Base-by-base conservation (phyloP, 2,797 vertebrate species). In the Brachymystax lenok region DNA sequence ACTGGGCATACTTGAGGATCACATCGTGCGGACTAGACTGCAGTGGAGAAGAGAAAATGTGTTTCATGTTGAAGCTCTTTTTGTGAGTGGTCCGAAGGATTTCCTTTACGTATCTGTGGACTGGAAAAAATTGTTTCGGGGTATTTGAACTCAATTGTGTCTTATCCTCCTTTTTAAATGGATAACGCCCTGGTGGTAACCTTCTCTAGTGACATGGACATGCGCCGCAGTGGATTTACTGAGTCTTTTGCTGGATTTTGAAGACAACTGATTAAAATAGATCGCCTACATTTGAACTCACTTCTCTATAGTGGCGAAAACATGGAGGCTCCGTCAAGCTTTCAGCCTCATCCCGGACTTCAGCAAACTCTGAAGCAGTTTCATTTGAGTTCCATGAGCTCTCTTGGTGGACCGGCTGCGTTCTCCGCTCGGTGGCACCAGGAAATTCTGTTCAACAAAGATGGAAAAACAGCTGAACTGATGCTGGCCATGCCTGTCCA, bases 321-420 rank as follows among this genome's bases (percentile, higher is more conserved):
- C 91, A 97, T 97, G 96, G 96, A 96, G 93, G 93, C 92, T 79
- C 84, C 92, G 78, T 85, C 91, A 8, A 95, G 96, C 93, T 99
- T 99, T 85, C 98, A 98, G 93, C 97, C 97, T 80, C 98, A 99
- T 92, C 97, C 98, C 77, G 97, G 98, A 95, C 96, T 99, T 91
- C 97, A 99, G 89, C 98, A 98, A 95, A 99, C 98, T 95, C 94
- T 99, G 85, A 96, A 98, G 93, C 98, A 99, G 96, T 99, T 99
- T 86, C 97, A 99, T 86, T 91, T 99, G 93, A 99, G 98, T 92
- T 99, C 97, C 92, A 98, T 96, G 97, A 97, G 96, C 94, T 99
- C 98, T 3, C 94, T 99, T 85, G 98, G 98, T 56, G 98, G 98
- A 83, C 98, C 98, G 88, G 98, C 97, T 14, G 97, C 98, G 74